Conservation (phyloP, 2,888 invertebrate species). For the Synanthedon andrenaeformis region DNA sequence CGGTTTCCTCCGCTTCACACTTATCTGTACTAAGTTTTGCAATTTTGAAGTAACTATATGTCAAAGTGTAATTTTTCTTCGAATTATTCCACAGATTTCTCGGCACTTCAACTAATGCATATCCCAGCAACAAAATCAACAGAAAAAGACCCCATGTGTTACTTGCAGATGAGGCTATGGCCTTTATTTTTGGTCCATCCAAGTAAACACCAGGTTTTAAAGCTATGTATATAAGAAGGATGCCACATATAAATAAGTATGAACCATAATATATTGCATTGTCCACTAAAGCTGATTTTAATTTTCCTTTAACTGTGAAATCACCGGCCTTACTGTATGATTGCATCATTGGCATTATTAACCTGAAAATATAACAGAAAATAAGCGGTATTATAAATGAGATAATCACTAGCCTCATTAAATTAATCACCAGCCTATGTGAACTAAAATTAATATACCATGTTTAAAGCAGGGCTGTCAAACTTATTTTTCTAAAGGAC, state of each 20-base stretch:
- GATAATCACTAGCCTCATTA: background rate
- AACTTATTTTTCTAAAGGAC: too few species aligned
- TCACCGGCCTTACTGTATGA: constrained; percentile 99
- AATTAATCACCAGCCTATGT: too few species aligned
- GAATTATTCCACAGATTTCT: constrained; percentile 92
- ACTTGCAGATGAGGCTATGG: constrained; percentile 97
- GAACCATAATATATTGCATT: constrained; percentile 99
- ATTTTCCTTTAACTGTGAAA: constrained; percentile 93
- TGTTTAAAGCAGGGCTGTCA: too few species aligned
- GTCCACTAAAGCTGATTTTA: constrained; percentile 94
- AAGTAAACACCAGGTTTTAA: constrained; percentile 88
- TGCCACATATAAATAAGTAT: constrained; percentile 92
- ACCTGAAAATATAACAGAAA: constrained; percentile 69
- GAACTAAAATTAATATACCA: too few species aligned
- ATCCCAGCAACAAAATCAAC: constrained; percentile 89
- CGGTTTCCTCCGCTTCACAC: constrained; percentile 95
- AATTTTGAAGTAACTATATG: constrained; percentile 91
- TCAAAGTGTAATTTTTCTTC: constrained; percentile 85
- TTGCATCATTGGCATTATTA: constrained; percentile 98
- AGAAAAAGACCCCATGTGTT: constrained; percentile 99
- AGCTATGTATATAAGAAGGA: constrained; percentile 94
- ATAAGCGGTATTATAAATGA: background rate
- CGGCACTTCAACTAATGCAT: constrained; percentile 96
- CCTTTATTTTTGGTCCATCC: constrained; percentile 93
- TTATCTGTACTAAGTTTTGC: constrained; percentile 95